phyloP scores from a whole-genome alignment of 2,888 invertebrate species.

The Gibbula magus region DNA sequence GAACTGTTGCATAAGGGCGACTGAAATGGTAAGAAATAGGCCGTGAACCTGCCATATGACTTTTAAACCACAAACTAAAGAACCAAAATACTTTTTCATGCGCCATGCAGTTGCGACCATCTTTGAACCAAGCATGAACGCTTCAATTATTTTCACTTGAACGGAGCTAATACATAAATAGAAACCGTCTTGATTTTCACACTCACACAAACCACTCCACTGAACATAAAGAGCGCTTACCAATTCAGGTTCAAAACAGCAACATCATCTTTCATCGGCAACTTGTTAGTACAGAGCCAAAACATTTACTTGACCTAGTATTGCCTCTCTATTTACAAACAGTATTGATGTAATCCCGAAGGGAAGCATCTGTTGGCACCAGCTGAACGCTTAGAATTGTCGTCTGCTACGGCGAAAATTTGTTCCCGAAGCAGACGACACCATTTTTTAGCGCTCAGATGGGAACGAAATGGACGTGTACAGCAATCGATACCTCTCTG shows the following conservation, averaged over 20 bases:
- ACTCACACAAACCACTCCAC: no score
- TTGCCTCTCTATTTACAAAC: neutral
- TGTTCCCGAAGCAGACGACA: neutral
- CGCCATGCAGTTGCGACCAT: no score
- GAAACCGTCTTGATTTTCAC: no score
- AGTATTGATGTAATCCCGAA: neutral
- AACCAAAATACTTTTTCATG: no score
- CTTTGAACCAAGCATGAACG: no score
- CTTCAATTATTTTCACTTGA: no score
- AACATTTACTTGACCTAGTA: neutral
- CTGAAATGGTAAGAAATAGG: no score
- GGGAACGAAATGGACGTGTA: neutral
- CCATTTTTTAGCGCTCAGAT: neutral
- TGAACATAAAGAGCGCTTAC: no score
- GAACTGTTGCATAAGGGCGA: no score
- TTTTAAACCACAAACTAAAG: no score
- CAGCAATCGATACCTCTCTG: neutral
- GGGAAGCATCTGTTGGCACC: neutral
- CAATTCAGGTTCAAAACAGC: neutral
- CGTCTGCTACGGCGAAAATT: conserved; percentile 1
- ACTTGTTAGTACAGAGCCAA: neutral
- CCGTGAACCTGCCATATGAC: no score
- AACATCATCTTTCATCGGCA: neutral
- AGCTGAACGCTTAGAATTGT: neutral
- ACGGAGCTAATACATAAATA: no score